Conservation (phyloP, 2,888 invertebrate genomes). For the Hyposoter dolosus region DNA sequence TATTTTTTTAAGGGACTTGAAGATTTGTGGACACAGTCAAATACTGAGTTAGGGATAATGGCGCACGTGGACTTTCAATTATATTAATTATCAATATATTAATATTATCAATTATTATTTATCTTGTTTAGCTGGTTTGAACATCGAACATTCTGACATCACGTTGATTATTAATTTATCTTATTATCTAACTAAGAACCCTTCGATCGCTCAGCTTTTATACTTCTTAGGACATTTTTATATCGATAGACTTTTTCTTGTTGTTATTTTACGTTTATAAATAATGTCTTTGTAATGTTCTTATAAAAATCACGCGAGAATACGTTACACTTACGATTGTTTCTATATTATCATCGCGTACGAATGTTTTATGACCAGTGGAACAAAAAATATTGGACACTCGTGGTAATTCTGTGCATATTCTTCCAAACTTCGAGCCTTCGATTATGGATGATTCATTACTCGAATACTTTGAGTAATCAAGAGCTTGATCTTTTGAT, state of each 20-base stretch:
- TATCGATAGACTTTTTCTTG: constrained; percentile 3
- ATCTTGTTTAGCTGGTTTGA: constrained; percentile 48
- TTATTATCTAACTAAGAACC: constrained; percentile 47
- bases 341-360: not conserved
- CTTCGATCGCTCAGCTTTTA: constrained; percentile 44
- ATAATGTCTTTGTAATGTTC: constrained; percentile 22
- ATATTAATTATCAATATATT: constrained; percentile 52
- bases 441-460: not conserved
- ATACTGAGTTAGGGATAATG: constrained; percentile 60
- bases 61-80: constrained; percentile 54
- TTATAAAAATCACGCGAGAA: constrained; percentile 37
- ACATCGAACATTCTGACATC: constrained; percentile 66
- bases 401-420: not conserved
- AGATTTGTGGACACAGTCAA: constrained; percentile 30
- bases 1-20: too few species aligned
- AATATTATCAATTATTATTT: constrained; percentile 38
- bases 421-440: constrained; percentile 9
- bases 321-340: constrained; percentile 16
- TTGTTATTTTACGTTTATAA: constrained; percentile 4
- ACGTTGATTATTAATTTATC: constrained; percentile 59
- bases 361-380: not conserved
- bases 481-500: constrained; percentile 7
- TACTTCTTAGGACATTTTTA: constrained; percentile 44
- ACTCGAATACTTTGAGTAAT: not conserved
- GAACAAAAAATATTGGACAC: not conserved